A percentile compares a stretch with the other conserved stretches of the same genome.
phyloP scores from a whole-genome alignment of 2,797 vertebrate species.

The Semotilus atromaculatus region DNA sequence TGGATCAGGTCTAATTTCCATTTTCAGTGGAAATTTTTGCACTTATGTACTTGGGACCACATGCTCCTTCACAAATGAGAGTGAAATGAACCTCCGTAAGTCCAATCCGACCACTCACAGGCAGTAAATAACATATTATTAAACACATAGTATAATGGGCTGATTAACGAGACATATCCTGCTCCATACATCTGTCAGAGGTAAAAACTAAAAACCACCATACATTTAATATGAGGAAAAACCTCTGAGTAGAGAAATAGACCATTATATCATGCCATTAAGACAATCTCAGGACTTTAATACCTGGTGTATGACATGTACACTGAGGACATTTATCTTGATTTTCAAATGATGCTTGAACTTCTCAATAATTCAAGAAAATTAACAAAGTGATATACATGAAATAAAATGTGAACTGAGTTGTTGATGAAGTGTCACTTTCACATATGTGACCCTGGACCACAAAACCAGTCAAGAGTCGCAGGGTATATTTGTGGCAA shows the following conservation, averaged over 20 bases:
- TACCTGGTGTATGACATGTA: conserved; percentile 68
- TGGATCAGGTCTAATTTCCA: conserved; percentile 54
- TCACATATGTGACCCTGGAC: background rate
- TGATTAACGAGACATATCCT: conserved; percentile 1
- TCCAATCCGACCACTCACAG: background rate
- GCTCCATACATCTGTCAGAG: background rate
- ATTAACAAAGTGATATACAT: conserved; percentile 60
- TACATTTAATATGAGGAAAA: conserved; percentile 65
- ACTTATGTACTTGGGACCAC: conserved; percentile 7
- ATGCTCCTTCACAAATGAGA: background rate
- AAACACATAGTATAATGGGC: conserved; percentile 47
- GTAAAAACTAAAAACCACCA: conserved; percentile 36
- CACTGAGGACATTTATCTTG: conserved; percentile 66
- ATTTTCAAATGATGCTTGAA: conserved; percentile 73
- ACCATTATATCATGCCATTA: conserved; percentile 71
- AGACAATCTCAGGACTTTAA: conserved; percentile 66
- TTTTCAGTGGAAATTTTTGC: conserved; percentile 16
- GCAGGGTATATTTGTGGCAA: no score
- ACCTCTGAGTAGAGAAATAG: conserved; percentile 62
- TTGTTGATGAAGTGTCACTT: background rate
- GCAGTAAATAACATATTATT: conserved; percentile 49
- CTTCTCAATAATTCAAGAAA: conserved; percentile 71
- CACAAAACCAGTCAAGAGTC: no score
- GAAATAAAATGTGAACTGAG: background rate
- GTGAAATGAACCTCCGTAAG: background rate